These are phyloP conservation scores for Gymnoscopelus microlampas DNA, from an alignment of 2,797 vertebrate species.

Conservation along the genomic window DNA sequence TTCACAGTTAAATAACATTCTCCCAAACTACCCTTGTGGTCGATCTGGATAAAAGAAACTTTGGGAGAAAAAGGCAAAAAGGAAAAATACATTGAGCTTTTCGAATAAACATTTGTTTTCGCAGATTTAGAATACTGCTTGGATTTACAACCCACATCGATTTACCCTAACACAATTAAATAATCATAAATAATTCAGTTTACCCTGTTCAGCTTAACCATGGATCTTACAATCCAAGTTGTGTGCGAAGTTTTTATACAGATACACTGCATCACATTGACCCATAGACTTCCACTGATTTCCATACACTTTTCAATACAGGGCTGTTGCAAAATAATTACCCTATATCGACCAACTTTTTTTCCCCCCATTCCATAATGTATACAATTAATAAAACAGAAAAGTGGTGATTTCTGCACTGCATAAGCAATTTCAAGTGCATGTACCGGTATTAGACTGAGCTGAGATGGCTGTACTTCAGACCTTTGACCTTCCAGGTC, in stretches of 20 bases:
- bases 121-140: conserved; percentile 42
- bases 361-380: conserved; percentile 27
- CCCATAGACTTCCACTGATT: conserved; percentile 34
- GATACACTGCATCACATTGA: conserved; percentile 32
- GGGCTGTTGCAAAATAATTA: conserved; percentile 7
- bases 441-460: conserved; percentile 32
- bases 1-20: conserved; percentile 77
- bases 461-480: conserved; percentile 20
- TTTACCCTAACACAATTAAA: conserved; percentile 18
- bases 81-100: conserved; percentile 4
- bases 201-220: conserved; percentile 65
- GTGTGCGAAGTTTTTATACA: conserved; percentile 32
- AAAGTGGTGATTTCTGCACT: conserved; percentile 41
- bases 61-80: conserved; percentile 45
- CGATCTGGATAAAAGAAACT: conserved; percentile 29
- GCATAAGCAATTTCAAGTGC: conserved; percentile 30
- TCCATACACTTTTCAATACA: conserved; percentile 13
- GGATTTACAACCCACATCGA: conserved; percentile 25
- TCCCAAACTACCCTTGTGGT: conserved; percentile 42
- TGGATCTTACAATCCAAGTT: conserved; percentile 40
- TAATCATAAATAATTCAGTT: conserved; percentile 31
- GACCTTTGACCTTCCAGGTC: conserved; percentile 1
- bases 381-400: conserved; percentile 41
- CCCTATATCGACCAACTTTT: conserved; percentile 2
- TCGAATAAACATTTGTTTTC: conserved; percentile 17